A percentile compares a stretch with the other conserved stretches of the same genome.
phyloP scores from a whole-genome alignment of 2,113 vertebrate species.

The Stegastes partitus region DNA sequence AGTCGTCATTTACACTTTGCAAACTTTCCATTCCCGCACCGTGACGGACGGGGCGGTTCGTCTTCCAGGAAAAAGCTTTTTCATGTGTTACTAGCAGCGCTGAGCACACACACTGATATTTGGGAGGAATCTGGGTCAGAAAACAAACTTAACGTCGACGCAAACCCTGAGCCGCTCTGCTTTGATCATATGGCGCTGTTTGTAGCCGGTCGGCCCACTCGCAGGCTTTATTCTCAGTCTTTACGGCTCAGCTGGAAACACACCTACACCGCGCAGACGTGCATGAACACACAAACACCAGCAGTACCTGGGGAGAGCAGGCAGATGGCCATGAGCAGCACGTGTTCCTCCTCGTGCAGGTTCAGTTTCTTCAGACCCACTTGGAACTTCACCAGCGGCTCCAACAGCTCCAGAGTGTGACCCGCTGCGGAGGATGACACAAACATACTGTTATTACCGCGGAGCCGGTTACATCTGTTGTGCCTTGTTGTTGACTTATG shows the following conservation, averaged over 20 bases:
- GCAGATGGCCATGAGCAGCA: slow-evolving; percentile 97
- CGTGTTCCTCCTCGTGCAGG: slow-evolving; percentile 94
- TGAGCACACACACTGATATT: neutral
- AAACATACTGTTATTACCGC: neutral
- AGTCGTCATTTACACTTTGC: neutral
- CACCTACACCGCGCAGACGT: neutral
- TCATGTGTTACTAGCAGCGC: slow-evolving; percentile 6
- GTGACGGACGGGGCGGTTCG: neutral
- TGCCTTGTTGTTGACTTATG: slow-evolving; percentile 13
- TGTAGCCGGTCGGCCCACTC: slow-evolving; percentile 1
- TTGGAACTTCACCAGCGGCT: slow-evolving; percentile 96
- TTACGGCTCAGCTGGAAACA: neutral
- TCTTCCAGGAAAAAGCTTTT: slow-evolving; percentile 11
- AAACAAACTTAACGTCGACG: neutral
- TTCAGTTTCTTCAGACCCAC: slow-evolving; percentile 93
- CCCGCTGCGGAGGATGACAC: slow-evolving; percentile 84
- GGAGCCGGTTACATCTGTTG: neutral
- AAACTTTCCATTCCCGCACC: neutral
- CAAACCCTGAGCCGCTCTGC: neutral
- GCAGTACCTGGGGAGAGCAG: slow-evolving; percentile 92
- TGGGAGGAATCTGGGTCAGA: slow-evolving; percentile 27
- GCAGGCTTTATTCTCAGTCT: slow-evolving; percentile 4
- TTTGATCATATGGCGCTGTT: neutral
- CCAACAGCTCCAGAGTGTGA: slow-evolving; percentile 92
- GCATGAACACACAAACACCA: neutral